Evolutionary conservation across 2,888 invertebrate species (phyloP).

Genomic region (Leucophenga maculata): DNA sequence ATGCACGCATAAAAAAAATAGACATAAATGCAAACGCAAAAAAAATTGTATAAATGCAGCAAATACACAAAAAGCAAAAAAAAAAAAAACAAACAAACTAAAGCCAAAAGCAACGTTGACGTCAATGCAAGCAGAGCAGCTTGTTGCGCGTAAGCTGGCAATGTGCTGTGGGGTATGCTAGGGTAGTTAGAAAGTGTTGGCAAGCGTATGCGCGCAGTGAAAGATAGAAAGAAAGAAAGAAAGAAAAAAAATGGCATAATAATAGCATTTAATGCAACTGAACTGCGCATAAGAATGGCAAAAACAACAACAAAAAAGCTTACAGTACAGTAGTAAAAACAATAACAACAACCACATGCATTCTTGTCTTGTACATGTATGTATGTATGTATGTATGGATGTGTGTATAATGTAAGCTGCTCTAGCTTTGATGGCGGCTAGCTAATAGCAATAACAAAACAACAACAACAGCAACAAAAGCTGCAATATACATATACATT

Average conservation of each 20-base stretch:
- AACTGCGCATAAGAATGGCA: conserved; percentile 4
- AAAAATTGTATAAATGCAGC: not conserved
- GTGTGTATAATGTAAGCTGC: too few species aligned
- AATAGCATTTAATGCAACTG: conserved; percentile 55
- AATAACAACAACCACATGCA: not conserved
- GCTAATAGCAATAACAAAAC: conserved; percentile 5
- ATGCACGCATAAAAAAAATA: not conserved
- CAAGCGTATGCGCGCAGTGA: too few species aligned
- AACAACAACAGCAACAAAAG: conserved; percentile 21
- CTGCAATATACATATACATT: too few species aligned
- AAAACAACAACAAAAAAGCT: not conserved
- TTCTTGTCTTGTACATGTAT: too few species aligned
- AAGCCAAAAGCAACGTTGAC: not conserved
- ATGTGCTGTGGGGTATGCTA: too few species aligned
- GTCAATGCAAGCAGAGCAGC: not conserved
- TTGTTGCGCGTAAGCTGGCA: not conserved
- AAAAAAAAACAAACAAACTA: not conserved
- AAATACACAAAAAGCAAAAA: not conserved
- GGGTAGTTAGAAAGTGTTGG: too few species aligned
- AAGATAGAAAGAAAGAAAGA: too few species aligned
- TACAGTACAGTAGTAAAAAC: not conserved
- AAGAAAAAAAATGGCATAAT: conserved; percentile 54
- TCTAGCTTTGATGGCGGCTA: too few species aligned
- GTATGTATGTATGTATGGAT: too few species aligned
- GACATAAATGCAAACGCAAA: not conserved